Evolutionary conservation across 2,888 invertebrate species (phyloP).

Genomic region (Polydrusus pterygomalis): DNA sequence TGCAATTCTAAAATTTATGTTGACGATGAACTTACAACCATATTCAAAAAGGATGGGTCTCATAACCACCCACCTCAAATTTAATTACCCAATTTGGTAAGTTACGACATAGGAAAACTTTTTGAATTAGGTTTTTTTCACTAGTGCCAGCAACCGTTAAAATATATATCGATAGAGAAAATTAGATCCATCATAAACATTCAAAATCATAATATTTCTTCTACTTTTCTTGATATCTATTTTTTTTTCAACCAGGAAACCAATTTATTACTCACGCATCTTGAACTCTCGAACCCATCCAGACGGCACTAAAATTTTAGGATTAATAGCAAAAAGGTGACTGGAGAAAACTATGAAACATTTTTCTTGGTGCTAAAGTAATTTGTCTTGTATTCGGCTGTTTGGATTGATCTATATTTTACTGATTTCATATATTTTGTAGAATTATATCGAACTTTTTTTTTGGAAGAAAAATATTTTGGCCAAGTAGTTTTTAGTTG

Average conservation of each 20-base stretch:
- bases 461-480: background rate
- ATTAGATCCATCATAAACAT: background rate
- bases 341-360: conserved; percentile 72
- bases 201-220: background rate
- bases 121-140: too few relatives aligned
- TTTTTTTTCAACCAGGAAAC: background rate
- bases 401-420: conserved; percentile 34
- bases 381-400: conserved; percentile 67
- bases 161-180: too few relatives aligned
- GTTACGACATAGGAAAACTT: too few relatives aligned
- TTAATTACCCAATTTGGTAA: too few relatives aligned
- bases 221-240: background rate
- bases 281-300: conserved; percentile 10
- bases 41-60: too few relatives aligned
- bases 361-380: conserved; percentile 70
- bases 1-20: too few relatives aligned
- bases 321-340: conserved; percentile 71
- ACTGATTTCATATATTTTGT: background rate
- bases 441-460: background rate
- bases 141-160: too few relatives aligned
- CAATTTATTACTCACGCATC: background rate
- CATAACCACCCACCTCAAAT: too few relatives aligned
- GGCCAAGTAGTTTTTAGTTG: too few relatives aligned
- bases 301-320: conserved; percentile 35
- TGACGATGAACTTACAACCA: too few relatives aligned